A percentile compares a stretch with the other conserved stretches of the same genome.
These are phyloP conservation scores for Loxodonta africana DNA, from an alignment of 2,113 vertebrate genomes.

Conservation along the genomic window DNA sequence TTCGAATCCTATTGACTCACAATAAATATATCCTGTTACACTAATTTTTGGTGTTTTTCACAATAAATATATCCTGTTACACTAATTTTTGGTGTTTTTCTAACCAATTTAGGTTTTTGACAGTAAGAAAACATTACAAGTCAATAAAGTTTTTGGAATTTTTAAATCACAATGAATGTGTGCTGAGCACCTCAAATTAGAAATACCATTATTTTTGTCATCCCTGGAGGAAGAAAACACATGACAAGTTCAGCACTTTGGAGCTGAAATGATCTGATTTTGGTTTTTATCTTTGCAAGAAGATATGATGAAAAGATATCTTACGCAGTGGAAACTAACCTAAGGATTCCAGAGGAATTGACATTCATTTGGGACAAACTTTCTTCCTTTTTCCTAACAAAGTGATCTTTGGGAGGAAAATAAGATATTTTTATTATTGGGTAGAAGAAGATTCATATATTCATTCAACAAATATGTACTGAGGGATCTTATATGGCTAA, in stretches of 20 bases:
- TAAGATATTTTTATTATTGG: not conserved
- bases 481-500: not conserved
- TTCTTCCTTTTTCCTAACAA: not conserved
- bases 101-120: too few relatives aligned
- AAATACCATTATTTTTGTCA: not conserved
- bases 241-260: not conserved
- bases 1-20: too few relatives aligned
- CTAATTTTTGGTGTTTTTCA: too few relatives aligned
- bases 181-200: not conserved
- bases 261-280: not conserved
- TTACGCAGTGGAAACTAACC: constrained; percentile 1
- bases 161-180: not conserved
- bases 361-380: not conserved
- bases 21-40: too few relatives aligned
- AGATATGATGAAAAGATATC: not conserved
- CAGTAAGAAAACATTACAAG: not conserved
- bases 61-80: too few relatives aligned
- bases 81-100: too few relatives aligned
- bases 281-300: not conserved
- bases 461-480: not conserved
- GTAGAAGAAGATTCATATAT: not conserved
- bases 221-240: not conserved
- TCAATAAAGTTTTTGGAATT: not conserved
- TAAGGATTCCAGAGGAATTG: constrained; percentile 25
- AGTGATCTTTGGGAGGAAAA: not conserved